Evolutionary conservation across 2,888 invertebrate species (phyloP), one percentile per base, ranked within the genome.

Genomic region (Latrodectus elegans): DNA sequence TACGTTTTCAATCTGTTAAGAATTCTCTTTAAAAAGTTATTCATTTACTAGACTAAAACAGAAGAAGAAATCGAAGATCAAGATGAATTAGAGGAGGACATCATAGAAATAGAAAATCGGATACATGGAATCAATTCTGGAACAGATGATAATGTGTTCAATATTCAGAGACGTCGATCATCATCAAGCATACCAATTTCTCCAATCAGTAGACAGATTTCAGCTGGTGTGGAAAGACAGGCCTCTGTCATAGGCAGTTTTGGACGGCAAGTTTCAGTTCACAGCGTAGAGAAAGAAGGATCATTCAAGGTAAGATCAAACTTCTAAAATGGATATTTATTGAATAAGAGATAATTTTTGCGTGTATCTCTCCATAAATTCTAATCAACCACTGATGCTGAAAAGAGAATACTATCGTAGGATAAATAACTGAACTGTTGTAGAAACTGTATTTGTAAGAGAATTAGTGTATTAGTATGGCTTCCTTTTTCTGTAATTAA

Each of bases 221-320:
- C 78, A 0, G 17, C 71, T 17, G 65, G 55, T 1, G 4, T 38
- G 3, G 53, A 70, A 14, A 17, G 76, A 10, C 71, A 75, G 53
- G 22, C 53, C 2, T 76, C 86, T n/a, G 8, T 49, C 8, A n/a
- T 26, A 3, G 60, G 67, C 75, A 72, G 72, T 10, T 74, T 53
- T 26, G 81, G 67, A 12, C 67, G 75, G 0, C 82, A 82, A 55
- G 22, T 82, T 17, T 82, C 82, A n/a, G 52, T n/a, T 52, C 26
- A 52, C 14, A 81, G 65, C 38, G 67, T 15, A 14, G 81, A 53
- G 26, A 81, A 81, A 65, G 65, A 73, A 10, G 8, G 12, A 15
- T n/a, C 12, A 38, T 64, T 1, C n/a, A 11, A n/a, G 72, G 80
- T 80, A 51, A 72, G 49, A 38, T 4, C 6, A 38, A 38, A 38